These are phyloP conservation scores for Panurus biarmicus DNA, from an alignment of 2,113 vertebrate species.

Conservation along the genomic window DNA sequence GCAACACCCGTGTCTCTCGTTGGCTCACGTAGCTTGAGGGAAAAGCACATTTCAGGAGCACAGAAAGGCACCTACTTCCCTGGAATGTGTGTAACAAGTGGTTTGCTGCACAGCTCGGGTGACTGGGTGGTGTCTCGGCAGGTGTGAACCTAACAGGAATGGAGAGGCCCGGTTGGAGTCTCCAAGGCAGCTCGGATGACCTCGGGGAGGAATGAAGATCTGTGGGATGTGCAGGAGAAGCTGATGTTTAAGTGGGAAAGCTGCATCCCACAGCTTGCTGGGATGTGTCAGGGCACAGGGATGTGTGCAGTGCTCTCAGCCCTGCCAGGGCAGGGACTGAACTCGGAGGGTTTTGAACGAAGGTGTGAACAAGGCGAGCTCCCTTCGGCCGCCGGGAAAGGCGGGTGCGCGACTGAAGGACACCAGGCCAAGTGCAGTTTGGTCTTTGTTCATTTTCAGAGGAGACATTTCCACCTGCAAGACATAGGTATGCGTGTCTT, in stretches of 20 bases:
- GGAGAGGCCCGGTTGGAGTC: neutral
- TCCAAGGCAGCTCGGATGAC: neutral
- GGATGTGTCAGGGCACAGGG: rapidly evolving
- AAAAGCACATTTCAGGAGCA: neutral
- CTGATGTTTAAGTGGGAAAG: neutral
- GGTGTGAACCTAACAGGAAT: rapidly evolving
- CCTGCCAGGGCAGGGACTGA: rapidly evolving
- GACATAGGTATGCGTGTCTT: neutral
- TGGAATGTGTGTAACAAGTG: neutral
- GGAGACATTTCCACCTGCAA: neutral
- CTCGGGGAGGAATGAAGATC: neutral
- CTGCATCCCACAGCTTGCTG: neutral
- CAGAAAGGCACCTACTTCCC: rapidly evolving
- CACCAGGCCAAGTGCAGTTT: neutral
- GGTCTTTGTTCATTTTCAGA: neutral
- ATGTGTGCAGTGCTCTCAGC: rapidly evolving
- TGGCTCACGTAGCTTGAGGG: rapidly evolving
- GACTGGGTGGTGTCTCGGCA: neutral
- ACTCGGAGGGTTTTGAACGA: rapidly evolving
- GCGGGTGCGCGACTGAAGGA: neutral
- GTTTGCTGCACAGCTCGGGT: rapidly evolving
- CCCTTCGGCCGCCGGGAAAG: neutral
- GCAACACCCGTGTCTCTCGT: rapidly evolving
- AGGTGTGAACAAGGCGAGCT: rapidly evolving
- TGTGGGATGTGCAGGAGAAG: neutral